phyloP scores from a whole-genome alignment of 1,140 invertebrate genomes.

The Drosophila parabipectinata region DNA sequence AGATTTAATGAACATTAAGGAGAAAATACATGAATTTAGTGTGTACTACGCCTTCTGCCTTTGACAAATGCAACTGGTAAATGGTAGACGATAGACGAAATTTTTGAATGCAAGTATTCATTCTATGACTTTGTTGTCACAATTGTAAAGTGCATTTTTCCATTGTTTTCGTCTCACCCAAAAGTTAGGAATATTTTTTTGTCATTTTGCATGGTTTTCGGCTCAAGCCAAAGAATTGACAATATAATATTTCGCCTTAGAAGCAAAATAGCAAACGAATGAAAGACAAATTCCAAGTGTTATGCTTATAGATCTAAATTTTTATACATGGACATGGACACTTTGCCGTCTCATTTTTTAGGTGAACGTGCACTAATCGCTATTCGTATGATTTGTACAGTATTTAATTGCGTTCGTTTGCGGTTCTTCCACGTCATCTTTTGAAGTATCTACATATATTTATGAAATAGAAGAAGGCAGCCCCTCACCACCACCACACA shows the following conservation, averaged over 20 bases:
- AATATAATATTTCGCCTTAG: slow-evolving; percentile 84
- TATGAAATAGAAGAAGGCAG: slow-evolving; percentile 11
- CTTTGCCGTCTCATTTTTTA: slow-evolving; percentile 57
- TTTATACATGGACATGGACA: slow-evolving; percentile 69
- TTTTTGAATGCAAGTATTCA: slow-evolving; percentile 41
- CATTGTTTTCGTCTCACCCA: slow-evolving; percentile 37
- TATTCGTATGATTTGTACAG: slow-evolving; percentile 46
- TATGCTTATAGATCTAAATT: slow-evolving; percentile 83
- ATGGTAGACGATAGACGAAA: slow-evolving; percentile 14
- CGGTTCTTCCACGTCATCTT: slow-evolving; percentile 68
- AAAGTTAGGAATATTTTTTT: slow-evolving; percentile 77
- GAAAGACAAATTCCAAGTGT: slow-evolving; percentile 79
- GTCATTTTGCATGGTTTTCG: slow-evolving; percentile 83
- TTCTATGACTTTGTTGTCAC: slow-evolving; percentile 41
- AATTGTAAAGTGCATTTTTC: slow-evolving; percentile 42
- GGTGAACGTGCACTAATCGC: slow-evolving; percentile 44
- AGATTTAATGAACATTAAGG: slow-evolving; percentile 43
- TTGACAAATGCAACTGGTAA: slow-evolving; percentile 43
- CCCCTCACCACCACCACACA: slow-evolving; percentile 5
- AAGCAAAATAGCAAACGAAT: slow-evolving; percentile 75
- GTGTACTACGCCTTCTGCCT: slow-evolving; percentile 76
- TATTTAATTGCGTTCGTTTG: slow-evolving; percentile 61
- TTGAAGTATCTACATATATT: slow-evolving; percentile 24
- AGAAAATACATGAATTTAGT: slow-evolving; percentile 60
- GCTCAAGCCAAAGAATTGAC: slow-evolving; percentile 83